A percentile compares a stretch with the other conserved stretches of the same genome.
Evolutionary conservation across 2,888 invertebrate species (phyloP).

Genomic region (Pristionchus mayeri): DNA sequence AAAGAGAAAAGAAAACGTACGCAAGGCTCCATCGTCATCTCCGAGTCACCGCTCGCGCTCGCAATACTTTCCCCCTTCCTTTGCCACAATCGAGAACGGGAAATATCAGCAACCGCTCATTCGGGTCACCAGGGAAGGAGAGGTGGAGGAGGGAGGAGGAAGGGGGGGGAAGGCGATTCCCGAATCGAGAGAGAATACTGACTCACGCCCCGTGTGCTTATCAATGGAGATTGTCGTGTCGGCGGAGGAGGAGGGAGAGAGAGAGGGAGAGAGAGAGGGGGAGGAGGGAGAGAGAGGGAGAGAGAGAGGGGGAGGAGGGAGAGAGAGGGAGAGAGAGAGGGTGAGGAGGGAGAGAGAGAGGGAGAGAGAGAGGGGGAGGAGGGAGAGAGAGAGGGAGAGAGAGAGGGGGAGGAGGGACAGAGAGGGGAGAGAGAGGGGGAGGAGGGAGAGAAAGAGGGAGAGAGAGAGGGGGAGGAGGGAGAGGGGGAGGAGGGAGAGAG

Average conservation of each 20-base stretch:
- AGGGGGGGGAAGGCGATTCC: background rate
- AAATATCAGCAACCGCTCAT: conserved; percentile 20
- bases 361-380: background rate
- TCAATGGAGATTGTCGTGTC: background rate
- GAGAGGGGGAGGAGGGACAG: background rate
- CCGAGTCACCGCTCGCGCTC: background rate
- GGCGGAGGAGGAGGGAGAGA: too few relatives aligned
- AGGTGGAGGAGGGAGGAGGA: background rate
- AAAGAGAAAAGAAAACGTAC: background rate
- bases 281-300: background rate
- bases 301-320: background rate
- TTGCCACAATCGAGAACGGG: conserved; percentile 33
- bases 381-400: conserved; percentile 19
- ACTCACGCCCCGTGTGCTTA: conserved; percentile 12
- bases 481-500: background rate
- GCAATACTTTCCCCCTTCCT: background rate
- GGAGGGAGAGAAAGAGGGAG: background rate
- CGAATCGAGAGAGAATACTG: background rate
- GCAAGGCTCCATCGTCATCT: conserved; percentile 15
- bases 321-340: background rate
- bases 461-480: background rate
- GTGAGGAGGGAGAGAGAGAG: background rate
- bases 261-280: background rate
- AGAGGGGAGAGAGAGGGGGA: background rate
- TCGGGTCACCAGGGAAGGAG: conserved; percentile 20